Evolutionary conservation across 1,140 invertebrate genomes (phyloP), one percentile per base, ranked within the genome.

Genomic region (Drosophila melanica): DNA sequence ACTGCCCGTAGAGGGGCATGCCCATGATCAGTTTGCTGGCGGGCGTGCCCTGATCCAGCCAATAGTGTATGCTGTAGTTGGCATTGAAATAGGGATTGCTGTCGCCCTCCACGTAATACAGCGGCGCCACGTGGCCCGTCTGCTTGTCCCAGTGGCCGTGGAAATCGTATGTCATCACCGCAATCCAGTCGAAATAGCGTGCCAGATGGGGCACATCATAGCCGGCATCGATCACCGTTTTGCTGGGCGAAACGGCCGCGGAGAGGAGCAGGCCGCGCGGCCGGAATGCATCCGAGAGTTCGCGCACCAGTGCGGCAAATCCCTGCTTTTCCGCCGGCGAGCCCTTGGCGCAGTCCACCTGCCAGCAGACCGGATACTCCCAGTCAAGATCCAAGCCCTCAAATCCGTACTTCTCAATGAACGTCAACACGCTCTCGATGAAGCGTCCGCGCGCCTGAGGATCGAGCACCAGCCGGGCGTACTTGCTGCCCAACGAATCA

Each of bases 91-190:
- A 95, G 37, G 93, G 93, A 81, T 96, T 95, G 54, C 93, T 93
- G 90, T 97, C 96, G 41, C 95, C 94, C 1, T 95, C 95, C 63
- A 95, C 93, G 5, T 92, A 92, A 66, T 97, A 97, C 90, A 98
- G 94, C 0, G 97, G 97, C 1, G 97, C 95, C 2, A 97, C 95
- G 84, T 98, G 97, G 8, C 97, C 97, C 1, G 97, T 98, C 80
- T 95, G 95, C 81, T 97, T 97, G 82, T 98, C 97, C 97, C 97
- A 98, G 78, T 97, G 95, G 0, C 97, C 97, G 78, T 98, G 97
- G 81, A 95, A 98, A 87, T 98, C 97, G 81, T 98, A 98, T 0
- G 95, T 95, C 97, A 98, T 98, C 0, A 98, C 94, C 2, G 96
- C 95, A 76, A 98, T 97, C 95, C 96, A 97, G 90, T 97, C 96